Evolutionary conservation across 2,797 vertebrate genomes (phyloP).

Genomic region (Acrocephalus scirpaceus): DNA sequence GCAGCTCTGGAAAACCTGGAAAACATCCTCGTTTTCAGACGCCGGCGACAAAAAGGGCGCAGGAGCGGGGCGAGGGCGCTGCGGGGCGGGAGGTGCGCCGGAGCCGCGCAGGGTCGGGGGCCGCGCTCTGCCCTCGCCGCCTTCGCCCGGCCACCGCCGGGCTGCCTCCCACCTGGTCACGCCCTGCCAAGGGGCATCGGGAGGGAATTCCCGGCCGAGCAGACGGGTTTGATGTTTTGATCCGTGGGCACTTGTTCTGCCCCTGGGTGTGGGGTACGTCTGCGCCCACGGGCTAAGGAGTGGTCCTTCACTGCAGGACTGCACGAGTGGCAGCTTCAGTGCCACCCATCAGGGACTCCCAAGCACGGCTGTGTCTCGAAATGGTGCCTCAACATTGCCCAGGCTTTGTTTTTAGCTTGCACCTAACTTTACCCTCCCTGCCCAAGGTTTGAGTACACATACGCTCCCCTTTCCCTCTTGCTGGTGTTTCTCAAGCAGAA

Average conservation of each 20-base stretch:
- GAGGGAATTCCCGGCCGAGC: not conserved
- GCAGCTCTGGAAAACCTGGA: not conserved
- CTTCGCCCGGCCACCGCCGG: accelerated
- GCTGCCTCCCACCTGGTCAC: not conserved
- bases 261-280: accelerated
- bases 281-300: accelerated
- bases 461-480: not conserved
- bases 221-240: not conserved
- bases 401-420: not conserved
- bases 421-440: not conserved
- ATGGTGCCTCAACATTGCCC: not conserved
- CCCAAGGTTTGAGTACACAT: accelerated
- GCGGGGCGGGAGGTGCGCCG: accelerated
- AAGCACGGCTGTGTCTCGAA: not conserved
- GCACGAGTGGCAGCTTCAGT: not conserved
- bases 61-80: accelerated
- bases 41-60: not conserved
- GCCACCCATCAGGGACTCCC: not conserved
- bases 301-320: too few relatives aligned
- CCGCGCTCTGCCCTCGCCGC: not conserved
- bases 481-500: not conserved
- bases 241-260: not conserved
- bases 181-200: accelerated
- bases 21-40: accelerated
- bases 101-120: accelerated